phyloP scores from a whole-genome alignment of 2,797 vertebrate species.

The Chaetophractus vellerosus region DNA sequence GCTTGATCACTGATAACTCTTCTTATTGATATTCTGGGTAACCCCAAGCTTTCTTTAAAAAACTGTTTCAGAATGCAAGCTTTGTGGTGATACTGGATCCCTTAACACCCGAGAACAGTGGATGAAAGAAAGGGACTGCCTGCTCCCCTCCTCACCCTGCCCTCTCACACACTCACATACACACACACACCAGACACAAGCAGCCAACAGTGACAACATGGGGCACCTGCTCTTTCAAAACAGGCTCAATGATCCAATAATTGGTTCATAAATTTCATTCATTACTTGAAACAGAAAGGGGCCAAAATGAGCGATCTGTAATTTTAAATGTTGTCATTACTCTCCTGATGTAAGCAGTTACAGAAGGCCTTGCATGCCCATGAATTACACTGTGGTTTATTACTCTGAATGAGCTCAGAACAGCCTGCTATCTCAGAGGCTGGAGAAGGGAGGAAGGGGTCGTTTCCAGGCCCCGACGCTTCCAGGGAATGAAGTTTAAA shows the following conservation, averaged over 20 bases:
- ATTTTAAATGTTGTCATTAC: slow-evolving; percentile 79
- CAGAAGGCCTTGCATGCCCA: neutral
- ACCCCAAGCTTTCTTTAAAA: slow-evolving; percentile 79
- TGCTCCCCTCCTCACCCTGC: neutral
- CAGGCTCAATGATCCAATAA: neutral
- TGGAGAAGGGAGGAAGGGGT: neutral
- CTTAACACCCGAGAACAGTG: slow-evolving; percentile 49
- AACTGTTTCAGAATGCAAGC: slow-evolving; percentile 73
- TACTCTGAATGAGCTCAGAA: slow-evolving; percentile 3
- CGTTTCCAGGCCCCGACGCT: slow-evolving; percentile 15
- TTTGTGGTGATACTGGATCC: slow-evolving; percentile 64
- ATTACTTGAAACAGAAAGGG: slow-evolving; percentile 77
- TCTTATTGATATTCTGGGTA: neutral
- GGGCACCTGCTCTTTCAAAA: slow-evolving; percentile 70
- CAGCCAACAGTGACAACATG: slow-evolving; percentile 4
- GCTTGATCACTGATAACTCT: slow-evolving; percentile 69
- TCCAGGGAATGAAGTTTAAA: neutral
- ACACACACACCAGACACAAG: neutral
- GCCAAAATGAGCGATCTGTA: slow-evolving; percentile 72
- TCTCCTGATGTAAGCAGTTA: slow-evolving; percentile 58
- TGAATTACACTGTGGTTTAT: slow-evolving; percentile 53
- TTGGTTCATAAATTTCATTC: slow-evolving; percentile 76
- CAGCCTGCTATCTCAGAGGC: slow-evolving; percentile 29
- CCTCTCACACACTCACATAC: neutral
- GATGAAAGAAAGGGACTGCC: neutral